Base-by-base conservation (phyloP, 2,113 vertebrate genomes). In the Sterna hirundo region DNA sequence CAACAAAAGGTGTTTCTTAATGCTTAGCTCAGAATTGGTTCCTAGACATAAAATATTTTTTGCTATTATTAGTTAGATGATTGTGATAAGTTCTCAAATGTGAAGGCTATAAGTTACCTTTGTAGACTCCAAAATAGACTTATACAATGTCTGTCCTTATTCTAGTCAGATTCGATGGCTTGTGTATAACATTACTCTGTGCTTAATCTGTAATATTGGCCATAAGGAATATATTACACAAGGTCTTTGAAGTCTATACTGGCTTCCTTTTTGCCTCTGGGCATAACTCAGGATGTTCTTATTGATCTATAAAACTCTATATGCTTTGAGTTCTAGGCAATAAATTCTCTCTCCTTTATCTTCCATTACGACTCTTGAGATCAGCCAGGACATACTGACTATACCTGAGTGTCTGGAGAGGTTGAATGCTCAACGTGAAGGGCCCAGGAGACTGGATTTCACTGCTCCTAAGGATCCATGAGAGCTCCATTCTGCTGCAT, bases 221-320 rank as follows among this genome's bases (percentile, higher is more conserved):
- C 93, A 96, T 97, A 95, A 95, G 95, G 95, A 97, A 94, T 94
- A 83, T 85, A 95, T 97, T 97, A 96, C 87, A 93, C 57, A 81
- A 77, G 18, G 81, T 57, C 95, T 97, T 97, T 97, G 97, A 97
- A 96, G 96, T 96, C 86, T 96, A 77, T 86, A 62, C 91, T 95
- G 91, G 83, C 97, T 97, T 96, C 97, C 95, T 96, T 94, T 97
- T 95, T 86, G 83, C 95, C 90, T 83, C 88, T 81, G 93, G 96
- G 90, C 91, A 92, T 89, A 96, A 93, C 71, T 96, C 89, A 95
- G 93, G 96, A 94, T 96, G 95, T 95, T 95, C 88, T 94, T 96
- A 96, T 82, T 97, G 97, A 97, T 97, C 95, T 97, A 92, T 96
- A 97, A 97, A 97, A 96, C 84, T 60, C 88, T 91, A 83, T 93